A percentile compares a stretch with the other conserved stretches of the same genome.
These are phyloP conservation scores for Colinus virginianus DNA, from an alignment of 2,113 vertebrate genomes.

Conservation along the genomic window DNA sequence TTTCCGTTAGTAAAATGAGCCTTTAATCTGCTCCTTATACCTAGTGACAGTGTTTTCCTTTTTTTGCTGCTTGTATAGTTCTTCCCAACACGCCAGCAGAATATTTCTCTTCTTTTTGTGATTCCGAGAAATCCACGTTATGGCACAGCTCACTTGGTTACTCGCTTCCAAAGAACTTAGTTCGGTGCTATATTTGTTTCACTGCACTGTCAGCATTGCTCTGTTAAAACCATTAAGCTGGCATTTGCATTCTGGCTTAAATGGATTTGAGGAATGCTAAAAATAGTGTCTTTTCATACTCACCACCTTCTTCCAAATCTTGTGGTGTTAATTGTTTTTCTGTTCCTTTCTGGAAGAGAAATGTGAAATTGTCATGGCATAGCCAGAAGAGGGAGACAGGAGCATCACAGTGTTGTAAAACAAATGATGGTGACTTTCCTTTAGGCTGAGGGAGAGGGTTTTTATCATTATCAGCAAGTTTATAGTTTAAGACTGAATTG, in stretches of 20 bases:
- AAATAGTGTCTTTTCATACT: not conserved
- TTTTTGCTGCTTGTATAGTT: not conserved
- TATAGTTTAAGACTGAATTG: not conserved
- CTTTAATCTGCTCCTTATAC: not conserved
- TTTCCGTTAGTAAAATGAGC: not conserved
- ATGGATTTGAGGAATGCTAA: not conserved
- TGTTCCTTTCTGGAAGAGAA: not conserved
- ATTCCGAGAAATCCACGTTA: not conserved
- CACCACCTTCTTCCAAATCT: not conserved
- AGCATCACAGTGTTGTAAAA: not conserved
- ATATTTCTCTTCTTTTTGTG: not conserved
- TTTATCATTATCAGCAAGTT: not conserved
- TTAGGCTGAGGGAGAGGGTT: not conserved
- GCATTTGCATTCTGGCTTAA: not conserved
- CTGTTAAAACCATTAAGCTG: slow-evolving; percentile 15
- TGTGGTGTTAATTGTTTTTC: not conserved
- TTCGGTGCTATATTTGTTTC: not conserved
- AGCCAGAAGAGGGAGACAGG: not conserved
- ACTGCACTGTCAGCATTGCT: not conserved
- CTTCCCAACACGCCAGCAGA: not conserved
- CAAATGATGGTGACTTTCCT: not conserved
- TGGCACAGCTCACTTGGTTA: not conserved
- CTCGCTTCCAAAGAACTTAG: not conserved
- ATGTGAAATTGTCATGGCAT: not conserved
- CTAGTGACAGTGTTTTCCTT: not conserved